These are phyloP conservation scores for Xerus inauris DNA, from an alignment of 2,113 vertebrate species.

Conservation along the genomic window DNA sequence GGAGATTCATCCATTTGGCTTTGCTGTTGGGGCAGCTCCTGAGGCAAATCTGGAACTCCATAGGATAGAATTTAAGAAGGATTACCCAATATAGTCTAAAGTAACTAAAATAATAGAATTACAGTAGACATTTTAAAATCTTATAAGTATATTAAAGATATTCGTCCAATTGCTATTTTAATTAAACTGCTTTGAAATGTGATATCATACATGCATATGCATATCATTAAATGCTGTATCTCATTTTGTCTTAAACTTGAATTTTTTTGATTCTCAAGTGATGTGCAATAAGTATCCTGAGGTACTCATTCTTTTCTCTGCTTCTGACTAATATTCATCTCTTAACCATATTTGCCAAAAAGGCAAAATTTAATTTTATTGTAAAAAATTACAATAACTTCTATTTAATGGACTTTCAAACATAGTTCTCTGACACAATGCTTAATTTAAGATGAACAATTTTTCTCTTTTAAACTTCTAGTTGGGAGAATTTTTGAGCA, in stretches of 20 bases:
- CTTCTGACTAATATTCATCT: slow-evolving; percentile 1
- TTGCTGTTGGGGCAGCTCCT: neutral
- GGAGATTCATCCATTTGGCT: neutral
- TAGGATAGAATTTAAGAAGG: neutral
- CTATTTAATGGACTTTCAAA: slow-evolving; percentile 52
- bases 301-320: neutral
- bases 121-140: neutral
- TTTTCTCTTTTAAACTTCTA: slow-evolving; percentile 15
- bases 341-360: slow-evolving; percentile 53
- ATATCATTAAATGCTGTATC: neutral
- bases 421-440: neutral
- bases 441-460: slow-evolving; percentile 45
- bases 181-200: slow-evolving; percentile 12
- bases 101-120: neutral
- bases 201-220: neutral
- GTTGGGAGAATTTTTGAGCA: slow-evolving; percentile 36
- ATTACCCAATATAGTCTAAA: neutral
- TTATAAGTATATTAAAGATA: neutral
- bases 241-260: neutral
- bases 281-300: neutral
- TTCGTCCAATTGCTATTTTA: neutral
- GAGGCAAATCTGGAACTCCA: neutral
- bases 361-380: slow-evolving; percentile 50
- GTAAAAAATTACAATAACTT: slow-evolving; percentile 45
- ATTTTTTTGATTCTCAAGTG: neutral